Base-by-base conservation (phyloP, 2,797 vertebrate species). In the Rhinichthys osculus region DNA sequence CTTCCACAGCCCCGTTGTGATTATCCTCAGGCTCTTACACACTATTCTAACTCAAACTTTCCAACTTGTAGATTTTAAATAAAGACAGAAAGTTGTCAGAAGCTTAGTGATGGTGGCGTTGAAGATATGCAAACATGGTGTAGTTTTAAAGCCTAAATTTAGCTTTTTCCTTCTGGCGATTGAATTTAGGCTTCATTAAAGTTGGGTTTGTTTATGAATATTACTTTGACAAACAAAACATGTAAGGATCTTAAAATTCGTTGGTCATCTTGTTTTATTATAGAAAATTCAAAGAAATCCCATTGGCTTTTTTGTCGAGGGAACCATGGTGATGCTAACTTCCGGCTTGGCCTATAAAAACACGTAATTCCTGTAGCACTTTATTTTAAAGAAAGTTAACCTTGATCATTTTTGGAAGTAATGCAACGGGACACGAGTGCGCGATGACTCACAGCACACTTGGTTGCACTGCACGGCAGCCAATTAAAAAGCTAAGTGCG, bases 401-500 rank as follows among this genome's bases (percentile, higher is more conserved):
- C 77, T 4, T 66, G 40, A 79, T 33, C 0, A 17, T 27, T 30
- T 66, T 79, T 44, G 59, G 16, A 21, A 69, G 40, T 7, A 23
- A 59, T 73, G 30, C 8, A 66, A 13, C 0, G 7, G 11, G 23
- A 62, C 57, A n/a, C 1, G 64, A 35, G 57, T 5, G 50, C 1
- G 0, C 6, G 11, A 35, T 14, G 42, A 44, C 27, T 50, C 7
- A 0, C 40, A 23, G 5, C 27, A 23, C 78, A 77, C 42, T 77
- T 35, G 72, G 85, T 90, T 80, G 72, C 74, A 33, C 21, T 19
- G 66, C 50, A 42, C 0, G 64, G 85, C 87, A 86, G 90, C 92
- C 91, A 92, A 93, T 89, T 89, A 85, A 92, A 93, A 91, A 83
- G 84, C 79, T 87, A 87, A 90, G 81, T 88, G 89, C 47, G 40